Conservation (phyloP, 35 echinoderm and acorn worm genomes). For the Lytechinus pictus region DNA sequence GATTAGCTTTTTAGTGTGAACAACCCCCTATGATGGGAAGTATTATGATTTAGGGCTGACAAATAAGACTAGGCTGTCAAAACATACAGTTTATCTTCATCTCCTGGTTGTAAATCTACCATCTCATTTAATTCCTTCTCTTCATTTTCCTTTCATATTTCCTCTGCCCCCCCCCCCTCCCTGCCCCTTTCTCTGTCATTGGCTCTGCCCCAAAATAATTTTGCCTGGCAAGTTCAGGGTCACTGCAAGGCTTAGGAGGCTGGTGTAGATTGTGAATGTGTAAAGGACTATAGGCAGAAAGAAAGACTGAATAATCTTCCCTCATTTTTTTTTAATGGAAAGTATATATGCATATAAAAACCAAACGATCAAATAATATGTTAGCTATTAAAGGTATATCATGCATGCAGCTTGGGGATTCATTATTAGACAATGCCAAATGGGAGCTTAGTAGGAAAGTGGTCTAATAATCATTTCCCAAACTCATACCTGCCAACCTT, state of each 20-base stretch:
- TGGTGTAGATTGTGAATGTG: background rate
- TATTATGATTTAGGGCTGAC: slow-evolving; percentile 33
- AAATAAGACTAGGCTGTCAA: slow-evolving; percentile 24
- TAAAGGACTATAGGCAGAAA: background rate
- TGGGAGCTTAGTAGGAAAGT: too few relatives aligned
- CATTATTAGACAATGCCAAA: too few relatives aligned
- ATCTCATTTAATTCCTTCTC: background rate
- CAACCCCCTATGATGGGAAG: background rate
- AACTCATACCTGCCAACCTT: too few relatives aligned
- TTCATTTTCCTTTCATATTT: background rate
- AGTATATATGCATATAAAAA: too few relatives aligned
- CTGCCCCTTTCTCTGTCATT: background rate
- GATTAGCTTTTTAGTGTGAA: background rate
- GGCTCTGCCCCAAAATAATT: background rate
- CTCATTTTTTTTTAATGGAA: background rate
- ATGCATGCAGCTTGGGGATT: too few relatives aligned
- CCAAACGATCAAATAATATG: too few relatives aligned
- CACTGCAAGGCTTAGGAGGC: background rate
- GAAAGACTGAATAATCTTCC: background rate
- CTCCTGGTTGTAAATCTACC: background rate
- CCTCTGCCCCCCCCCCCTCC: background rate
- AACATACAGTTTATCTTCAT: slow-evolving; percentile 45
- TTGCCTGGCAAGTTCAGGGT: background rate
- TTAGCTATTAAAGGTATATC: too few relatives aligned
- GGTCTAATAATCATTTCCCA: too few relatives aligned